A percentile compares a stretch with the other conserved stretches of the same genome.
phyloP scores from a whole-genome alignment of 2,888 invertebrate species.

The Unio pictorum region DNA sequence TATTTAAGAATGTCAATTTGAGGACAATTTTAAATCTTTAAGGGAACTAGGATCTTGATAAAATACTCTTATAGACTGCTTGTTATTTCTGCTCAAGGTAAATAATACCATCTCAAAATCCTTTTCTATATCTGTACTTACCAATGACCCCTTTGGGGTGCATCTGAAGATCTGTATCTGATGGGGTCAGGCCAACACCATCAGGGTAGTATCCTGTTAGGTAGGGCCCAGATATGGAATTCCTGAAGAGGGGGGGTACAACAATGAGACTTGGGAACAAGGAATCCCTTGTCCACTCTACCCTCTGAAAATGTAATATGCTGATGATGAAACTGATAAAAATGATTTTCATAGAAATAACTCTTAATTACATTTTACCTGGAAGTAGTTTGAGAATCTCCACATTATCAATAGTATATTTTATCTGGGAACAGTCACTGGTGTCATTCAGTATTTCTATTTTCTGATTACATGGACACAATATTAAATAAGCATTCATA shows the following conservation, averaged over 20 bases:
- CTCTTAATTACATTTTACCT: neutral
- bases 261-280: constrained; percentile 60
- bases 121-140: too few species aligned
- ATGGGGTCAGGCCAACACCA: constrained; percentile 70
- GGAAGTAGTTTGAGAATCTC: neutral
- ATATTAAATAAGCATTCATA: too few species aligned
- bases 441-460: too few species aligned
- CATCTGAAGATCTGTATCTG: constrained; percentile 43
- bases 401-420: neutral
- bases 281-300: constrained; percentile 47
- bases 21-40: too few species aligned
- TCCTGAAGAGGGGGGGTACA: constrained; percentile 61
- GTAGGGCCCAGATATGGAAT: constrained; percentile 69
- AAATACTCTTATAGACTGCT: too few species aligned
- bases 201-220: constrained; percentile 69
- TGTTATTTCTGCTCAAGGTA: too few species aligned
- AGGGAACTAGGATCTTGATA: too few species aligned
- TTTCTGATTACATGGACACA: too few species aligned
- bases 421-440: neutral
- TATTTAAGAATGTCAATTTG: too few species aligned
- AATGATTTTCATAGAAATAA: too few species aligned
- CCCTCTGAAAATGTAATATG: constrained; percentile 50
- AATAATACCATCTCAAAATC: too few species aligned
- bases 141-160: constrained; percentile 22
- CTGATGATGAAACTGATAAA: neutral